These are phyloP conservation scores for Cinara cedri DNA, from an alignment of 2,888 invertebrate genomes.

Conservation along the genomic window DNA sequence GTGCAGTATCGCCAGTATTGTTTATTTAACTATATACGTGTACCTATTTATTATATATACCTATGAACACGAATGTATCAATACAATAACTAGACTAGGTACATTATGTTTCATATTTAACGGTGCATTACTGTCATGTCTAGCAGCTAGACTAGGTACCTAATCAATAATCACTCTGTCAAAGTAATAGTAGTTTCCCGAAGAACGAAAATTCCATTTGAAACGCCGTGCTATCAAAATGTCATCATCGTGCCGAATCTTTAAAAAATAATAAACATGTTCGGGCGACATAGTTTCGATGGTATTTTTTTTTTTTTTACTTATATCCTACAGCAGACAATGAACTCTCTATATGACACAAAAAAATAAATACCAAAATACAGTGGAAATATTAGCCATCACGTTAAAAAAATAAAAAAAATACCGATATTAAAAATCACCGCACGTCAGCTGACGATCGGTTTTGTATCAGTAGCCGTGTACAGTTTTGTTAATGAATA, in stretches of 20 bases:
- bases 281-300: conserved; percentile 39
- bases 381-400: not conserved
- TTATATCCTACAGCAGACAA: conserved; percentile 17
- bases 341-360: conserved; percentile 6
- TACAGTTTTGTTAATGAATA: conserved; percentile 23
- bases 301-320: conserved; percentile 25
- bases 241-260: conserved; percentile 17
- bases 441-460: conserved; percentile 18
- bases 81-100: not conserved
- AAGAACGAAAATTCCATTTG: not conserved
- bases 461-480: not conserved
- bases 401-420: conserved; percentile 1
- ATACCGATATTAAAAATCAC: conserved; percentile 26
- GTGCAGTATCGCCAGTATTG: no score
- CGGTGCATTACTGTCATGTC: not conserved
- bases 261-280: conserved; percentile 29
- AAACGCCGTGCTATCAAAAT: conserved; percentile 1
- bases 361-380: no score
- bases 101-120: not conserved
- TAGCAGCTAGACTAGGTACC: no score
- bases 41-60: no score
- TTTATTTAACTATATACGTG: no score
- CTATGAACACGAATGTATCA: not conserved
- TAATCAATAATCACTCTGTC: conserved; percentile 4
- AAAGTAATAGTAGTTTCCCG: not conserved